Conservation (phyloP, 2,797 vertebrate genomes). For the Enteromius argenteus region DNA sequence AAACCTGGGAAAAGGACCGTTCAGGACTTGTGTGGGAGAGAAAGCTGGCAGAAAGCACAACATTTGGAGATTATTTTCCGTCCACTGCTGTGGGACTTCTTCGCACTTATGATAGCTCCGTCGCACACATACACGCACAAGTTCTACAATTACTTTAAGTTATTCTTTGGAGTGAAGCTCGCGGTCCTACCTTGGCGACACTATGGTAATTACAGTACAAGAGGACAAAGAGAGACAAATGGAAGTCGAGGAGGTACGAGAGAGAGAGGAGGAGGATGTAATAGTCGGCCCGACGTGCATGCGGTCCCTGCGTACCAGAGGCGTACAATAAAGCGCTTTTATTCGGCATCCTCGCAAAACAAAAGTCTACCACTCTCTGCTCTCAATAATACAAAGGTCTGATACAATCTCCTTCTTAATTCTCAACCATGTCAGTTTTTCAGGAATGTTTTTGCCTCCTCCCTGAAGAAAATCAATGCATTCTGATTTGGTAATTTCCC, state of each 20-base stretch:
- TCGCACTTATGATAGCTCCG: constrained; percentile 35
- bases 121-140: constrained; percentile 29
- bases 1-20: constrained; percentile 28
- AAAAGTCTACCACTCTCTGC: constrained; percentile 72
- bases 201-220: constrained; percentile 73
- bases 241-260: constrained; percentile 51
- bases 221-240: constrained; percentile 68
- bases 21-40: constrained; percentile 26
- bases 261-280: constrained; percentile 62
- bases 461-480: constrained; percentile 87
- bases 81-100: constrained; percentile 39
- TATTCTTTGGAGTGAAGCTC: constrained; percentile 57
- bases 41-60: constrained; percentile 33
- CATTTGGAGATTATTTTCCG: constrained; percentile 36
- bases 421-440: constrained; percentile 80
- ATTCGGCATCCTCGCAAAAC: constrained; percentile 71
- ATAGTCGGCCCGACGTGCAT: constrained; percentile 50
- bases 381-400: constrained; percentile 75
- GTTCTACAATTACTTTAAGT: constrained; percentile 59
- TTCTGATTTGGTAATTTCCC: constrained; percentile 95
- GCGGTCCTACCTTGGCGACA: constrained; percentile 69
- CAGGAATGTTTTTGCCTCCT: constrained; percentile 68
- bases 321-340: constrained; percentile 65
- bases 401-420: constrained; percentile 81
- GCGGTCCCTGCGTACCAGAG: constrained; percentile 55